Evolutionary conservation across 2,888 invertebrate genomes (phyloP), one percentile per base, ranked within the genome.

Genomic region (Heliconius sara): DNA sequence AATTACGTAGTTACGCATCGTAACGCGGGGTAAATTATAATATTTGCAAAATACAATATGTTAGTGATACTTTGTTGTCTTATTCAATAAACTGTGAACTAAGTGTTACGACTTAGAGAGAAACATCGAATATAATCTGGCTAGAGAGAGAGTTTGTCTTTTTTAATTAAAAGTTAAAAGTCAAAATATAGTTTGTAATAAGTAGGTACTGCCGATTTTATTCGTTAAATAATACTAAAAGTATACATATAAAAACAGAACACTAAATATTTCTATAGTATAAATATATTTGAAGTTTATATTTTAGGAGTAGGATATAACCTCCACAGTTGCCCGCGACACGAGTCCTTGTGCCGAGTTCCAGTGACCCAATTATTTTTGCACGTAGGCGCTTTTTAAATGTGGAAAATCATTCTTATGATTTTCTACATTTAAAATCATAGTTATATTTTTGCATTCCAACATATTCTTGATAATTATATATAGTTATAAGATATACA

Each of bases 301-400:
- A 68, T 68, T 68, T 79, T 66, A 81, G 60, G 66, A 67, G 71
- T 67, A 65, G 83, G 82, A 79, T 80, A 72, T 77, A 80, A 66
- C 79, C 78, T 65, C 70, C 79, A 85, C 85, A 85, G 85, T 85
- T 87, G 88, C 87, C 87, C 85, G 85, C 85, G 87, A 83, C 80
- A 81, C 79, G 81, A 83, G 81, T 83, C 85, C 76, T 83, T 85
- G 77, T 83, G 85, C 83, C 83, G 85, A 87, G 88, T 85, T 87
- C 89, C 84, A 87, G 86, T 92, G 92, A 92, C 92, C 92, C 88
- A 92, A 91, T 92, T 92, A 90, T 87, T 88, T 85, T 85, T 83
- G 71, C 65, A 77, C 79, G 43, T 79, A 79, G 77, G 78, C 76
- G 63, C 79, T 80, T 78, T 79, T 80, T 80, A 63, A 47, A 79